These are phyloP conservation scores for Marasmarcha lunaedactyla DNA, from an alignment of 2,888 invertebrate species.

Conservation along the genomic window DNA sequence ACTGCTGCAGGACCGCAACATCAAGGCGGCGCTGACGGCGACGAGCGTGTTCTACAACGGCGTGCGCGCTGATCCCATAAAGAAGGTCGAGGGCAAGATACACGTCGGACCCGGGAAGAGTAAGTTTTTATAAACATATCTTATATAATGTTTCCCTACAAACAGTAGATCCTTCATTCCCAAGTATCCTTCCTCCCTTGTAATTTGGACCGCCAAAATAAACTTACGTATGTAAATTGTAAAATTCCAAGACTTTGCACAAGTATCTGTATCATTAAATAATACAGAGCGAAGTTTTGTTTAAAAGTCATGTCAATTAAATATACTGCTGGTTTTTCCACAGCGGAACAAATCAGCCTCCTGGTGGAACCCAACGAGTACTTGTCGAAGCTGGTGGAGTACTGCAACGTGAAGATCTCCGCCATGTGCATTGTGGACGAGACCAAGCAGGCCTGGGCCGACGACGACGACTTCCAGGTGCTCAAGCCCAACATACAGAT, in stretches of 20 bases:
- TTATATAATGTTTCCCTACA: too few species aligned
- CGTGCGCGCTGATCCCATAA: constrained; percentile 76
- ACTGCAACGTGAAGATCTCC: constrained; percentile 82
- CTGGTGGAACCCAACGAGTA: constrained; percentile 77
- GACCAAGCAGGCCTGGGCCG: constrained; percentile 85
- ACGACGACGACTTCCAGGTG: constrained; percentile 85
- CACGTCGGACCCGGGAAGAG: constrained; percentile 73
- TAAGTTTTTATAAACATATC: constrained; percentile 36
- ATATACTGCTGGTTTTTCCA: too few species aligned
- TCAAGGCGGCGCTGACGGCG: constrained; percentile 75
- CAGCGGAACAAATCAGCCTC: constrained; percentile 65
- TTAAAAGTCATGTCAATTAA: too few species aligned
- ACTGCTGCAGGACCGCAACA: constrained; percentile 70
- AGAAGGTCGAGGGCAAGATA: constrained; percentile 76
- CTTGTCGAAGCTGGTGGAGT: constrained; percentile 82
- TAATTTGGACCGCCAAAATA: too few species aligned
- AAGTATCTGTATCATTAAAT: too few species aligned
- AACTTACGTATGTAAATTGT: too few species aligned
- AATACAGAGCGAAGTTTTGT: too few species aligned
- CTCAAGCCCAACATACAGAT: constrained; percentile 78
- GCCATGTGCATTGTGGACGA: constrained; percentile 83
- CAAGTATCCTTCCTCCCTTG: too few species aligned
- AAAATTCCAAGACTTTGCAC: too few species aligned
- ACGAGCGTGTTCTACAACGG: constrained; percentile 84
- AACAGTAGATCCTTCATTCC: too few species aligned